Evolutionary conservation across 1,140 invertebrate species (phyloP), one percentile per base, ranked within the genome.

Genomic region (Heliconius melpomene): DNA sequence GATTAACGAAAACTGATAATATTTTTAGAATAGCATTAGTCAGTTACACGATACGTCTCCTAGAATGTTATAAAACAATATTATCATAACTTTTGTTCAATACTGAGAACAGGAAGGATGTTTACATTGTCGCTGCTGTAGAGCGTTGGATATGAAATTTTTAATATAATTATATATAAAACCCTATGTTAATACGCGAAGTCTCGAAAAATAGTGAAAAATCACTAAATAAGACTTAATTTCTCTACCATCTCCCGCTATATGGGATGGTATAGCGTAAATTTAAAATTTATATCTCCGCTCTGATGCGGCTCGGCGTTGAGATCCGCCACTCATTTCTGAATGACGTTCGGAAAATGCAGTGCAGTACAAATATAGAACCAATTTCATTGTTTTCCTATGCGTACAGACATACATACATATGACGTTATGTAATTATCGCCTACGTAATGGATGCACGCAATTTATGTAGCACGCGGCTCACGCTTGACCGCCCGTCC

Each of bases 401-500:
- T 52, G 50, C 18, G 54, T 57, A 23, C 54, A 20, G n/a, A 57
- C 26, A 16, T 66, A 60, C n/a, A 66, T 66, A 29, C 13, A 16
- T 66, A 66, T 66, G 29, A 26, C 16, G 38, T 77, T 77, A 70
- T 23, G 75, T 71, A 77, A 74, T 74, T 54, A 74, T 46, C 73
- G 73, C 26, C 60, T 46, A 71, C 79, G 79, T 79, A 79, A 79
- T 72, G 23, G 26, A 26, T 52, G 32, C 18, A 50, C 32, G 54
- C 29, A 23, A 60, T 23, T 29, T 23, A 40, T 38, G 11, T 79
- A 72, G 79, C 79, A 72, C 78, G 70, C 66, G 50, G 50, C 79
- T 75, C 79, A 79, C 79, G 79, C 74, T 79, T 79, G 79, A 72
- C 74, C 78, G 74, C 26, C 74, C 78, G 78, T 72, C 78, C 74